phyloP scores from a whole-genome alignment of 2,888 invertebrate genomes.

The Vandiemenella viatica region DNA sequence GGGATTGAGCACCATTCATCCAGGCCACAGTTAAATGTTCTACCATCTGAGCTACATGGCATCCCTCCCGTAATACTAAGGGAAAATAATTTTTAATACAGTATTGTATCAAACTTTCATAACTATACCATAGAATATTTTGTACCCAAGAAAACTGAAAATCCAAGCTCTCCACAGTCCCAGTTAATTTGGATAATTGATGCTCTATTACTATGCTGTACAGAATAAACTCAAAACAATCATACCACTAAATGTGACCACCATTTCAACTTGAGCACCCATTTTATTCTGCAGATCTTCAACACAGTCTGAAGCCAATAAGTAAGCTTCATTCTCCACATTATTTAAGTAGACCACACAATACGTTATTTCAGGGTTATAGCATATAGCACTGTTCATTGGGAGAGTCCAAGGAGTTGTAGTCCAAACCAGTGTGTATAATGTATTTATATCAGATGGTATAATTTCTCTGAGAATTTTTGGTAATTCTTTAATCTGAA shows the following conservation, averaged over 20 bases:
- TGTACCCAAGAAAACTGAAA: no score
- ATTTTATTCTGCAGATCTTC: conserved; percentile 34
- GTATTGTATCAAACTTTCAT: no score
- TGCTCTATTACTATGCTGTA: no score
- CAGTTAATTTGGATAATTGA: no score
- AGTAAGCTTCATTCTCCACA: conserved; percentile 32
- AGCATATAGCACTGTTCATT: conserved; percentile 76
- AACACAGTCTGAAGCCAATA: conserved; percentile 46
- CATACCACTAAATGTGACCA: conserved; percentile 17
- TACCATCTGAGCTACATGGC: no score
- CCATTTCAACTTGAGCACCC: conserved; percentile 21
- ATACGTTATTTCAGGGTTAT: conserved; percentile 46
- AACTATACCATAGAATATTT: no score
- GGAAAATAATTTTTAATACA: no score
- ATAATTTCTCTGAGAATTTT: conserved; percentile 22
- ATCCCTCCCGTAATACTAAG: no score
- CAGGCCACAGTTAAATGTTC: no score
- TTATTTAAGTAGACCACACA: conserved; percentile 37
- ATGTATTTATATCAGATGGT: conserved; percentile 25
- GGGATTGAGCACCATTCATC: no score
- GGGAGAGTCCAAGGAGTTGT: conserved; percentile 98
- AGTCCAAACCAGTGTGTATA: conserved; percentile 85
- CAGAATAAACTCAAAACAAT: no score
- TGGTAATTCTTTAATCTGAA: conserved; percentile 37
- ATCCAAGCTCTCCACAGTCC: no score